These are phyloP conservation scores for Onychorhynchus coronatus DNA, from an alignment of 2,113 vertebrate species.

Conservation along the genomic window DNA sequence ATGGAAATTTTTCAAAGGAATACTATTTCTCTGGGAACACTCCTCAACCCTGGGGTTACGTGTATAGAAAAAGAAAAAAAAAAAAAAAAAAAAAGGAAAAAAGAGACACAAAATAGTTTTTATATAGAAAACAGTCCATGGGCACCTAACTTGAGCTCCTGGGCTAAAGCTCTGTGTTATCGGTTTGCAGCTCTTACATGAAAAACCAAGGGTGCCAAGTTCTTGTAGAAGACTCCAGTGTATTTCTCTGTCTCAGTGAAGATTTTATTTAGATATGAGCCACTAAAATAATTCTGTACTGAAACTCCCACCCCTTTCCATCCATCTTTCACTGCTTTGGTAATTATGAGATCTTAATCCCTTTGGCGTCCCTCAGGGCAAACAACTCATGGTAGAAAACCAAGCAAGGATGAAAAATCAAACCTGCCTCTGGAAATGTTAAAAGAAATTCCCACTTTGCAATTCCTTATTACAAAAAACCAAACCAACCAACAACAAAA, in stretches of 20 bases:
- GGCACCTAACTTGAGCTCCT: not conserved
- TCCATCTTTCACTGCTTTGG: not conserved
- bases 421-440: not conserved
- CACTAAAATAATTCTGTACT: not conserved
- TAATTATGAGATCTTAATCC: not conserved
- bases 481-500: too few species aligned
- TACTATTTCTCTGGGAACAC: not conserved
- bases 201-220: not conserved
- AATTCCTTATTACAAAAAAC: not conserved
- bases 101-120: not conserved
- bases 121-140: not conserved
- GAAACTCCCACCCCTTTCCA: not conserved
- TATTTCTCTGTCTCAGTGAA: not conserved
- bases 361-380: not conserved
- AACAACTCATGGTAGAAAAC: not conserved
- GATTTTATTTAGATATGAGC: not conserved
- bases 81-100: not conserved
- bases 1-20: not conserved
- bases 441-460: not conserved
- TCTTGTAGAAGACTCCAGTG: not conserved
- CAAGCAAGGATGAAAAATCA: not conserved
- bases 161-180: not conserved
- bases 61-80: accelerated
- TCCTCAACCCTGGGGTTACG: not conserved
- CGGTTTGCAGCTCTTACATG: not conserved